Conservation (phyloP, 2,797 vertebrate species). For the Lepilemur ruficaudatus region DNA sequence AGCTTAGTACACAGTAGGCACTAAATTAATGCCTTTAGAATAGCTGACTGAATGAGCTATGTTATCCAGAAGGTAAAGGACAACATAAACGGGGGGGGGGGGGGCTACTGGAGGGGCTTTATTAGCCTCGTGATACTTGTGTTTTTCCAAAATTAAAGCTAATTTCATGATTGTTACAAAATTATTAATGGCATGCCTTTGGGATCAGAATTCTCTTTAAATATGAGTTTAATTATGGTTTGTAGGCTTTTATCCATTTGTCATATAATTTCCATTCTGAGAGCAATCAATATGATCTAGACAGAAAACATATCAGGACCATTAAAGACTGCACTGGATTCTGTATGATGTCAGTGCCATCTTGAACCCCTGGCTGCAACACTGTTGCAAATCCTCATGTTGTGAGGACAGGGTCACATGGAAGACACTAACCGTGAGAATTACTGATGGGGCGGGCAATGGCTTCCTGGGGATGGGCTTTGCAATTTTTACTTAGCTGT, state of each 20-base stretch:
- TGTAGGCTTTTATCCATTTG: background rate
- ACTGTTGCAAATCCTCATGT: too few relatives aligned
- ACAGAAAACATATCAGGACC: background rate
- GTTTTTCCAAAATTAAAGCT: background rate
- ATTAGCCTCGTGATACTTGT: background rate
- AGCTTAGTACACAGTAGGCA: background rate
- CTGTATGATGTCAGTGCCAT: background rate
- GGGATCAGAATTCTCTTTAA: background rate
- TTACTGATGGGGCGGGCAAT: accelerated
- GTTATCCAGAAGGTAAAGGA: background rate
- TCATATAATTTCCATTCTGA: background rate
- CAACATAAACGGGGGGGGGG: too few relatives aligned
- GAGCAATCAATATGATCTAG: background rate
- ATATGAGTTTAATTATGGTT: background rate
- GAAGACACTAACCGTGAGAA: background rate
- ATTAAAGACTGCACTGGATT: accelerated
- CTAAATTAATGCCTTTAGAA: accelerated
- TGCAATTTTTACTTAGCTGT: accelerated
- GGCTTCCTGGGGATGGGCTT: background rate
- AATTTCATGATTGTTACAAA: background rate
- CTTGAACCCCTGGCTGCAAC: background rate
- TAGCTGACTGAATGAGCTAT: accelerated
- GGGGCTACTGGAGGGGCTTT: too few relatives aligned
- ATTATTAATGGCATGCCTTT: background rate
- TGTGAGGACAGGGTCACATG: accelerated